These are phyloP conservation scores for Limosa lapponica DNA, from an alignment of 2,797 vertebrate genomes.

Conservation along the genomic window DNA sequence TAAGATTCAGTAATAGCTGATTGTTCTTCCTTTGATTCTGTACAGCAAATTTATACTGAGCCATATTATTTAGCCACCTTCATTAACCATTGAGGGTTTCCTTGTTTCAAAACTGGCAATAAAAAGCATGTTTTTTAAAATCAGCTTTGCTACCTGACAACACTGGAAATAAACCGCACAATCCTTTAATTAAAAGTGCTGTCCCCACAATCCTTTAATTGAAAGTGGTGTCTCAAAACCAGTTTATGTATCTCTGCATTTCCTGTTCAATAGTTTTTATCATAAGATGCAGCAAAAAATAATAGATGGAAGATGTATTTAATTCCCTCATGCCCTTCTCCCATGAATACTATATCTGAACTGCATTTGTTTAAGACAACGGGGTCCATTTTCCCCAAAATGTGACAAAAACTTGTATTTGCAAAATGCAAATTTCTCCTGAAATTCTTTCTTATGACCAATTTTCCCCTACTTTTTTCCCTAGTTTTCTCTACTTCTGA, in stretches of 20 bases:
- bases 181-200: background rate
- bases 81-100: constrained; percentile 28
- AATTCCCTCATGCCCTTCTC: background rate
- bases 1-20: background rate
- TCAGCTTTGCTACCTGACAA: background rate
- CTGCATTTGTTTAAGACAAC: background rate
- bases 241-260: background rate
- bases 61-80: constrained; percentile 16
- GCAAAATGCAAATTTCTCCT: background rate
- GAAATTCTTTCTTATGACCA: background rate
- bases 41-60: constrained; percentile 3
- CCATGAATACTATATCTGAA: background rate
- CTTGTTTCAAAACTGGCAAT: constrained; percentile 46
- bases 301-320: background rate
- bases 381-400: rapidly evolving
- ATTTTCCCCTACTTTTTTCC: background rate
- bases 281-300: background rate
- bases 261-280: background rate
- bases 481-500: background rate
- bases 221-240: background rate
- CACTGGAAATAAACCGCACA: background rate
- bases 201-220: background rate
- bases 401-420: background rate
- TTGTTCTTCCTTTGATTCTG: constrained; percentile 38
- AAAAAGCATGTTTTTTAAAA: constrained; percentile 17